phyloP scores from a whole-genome alignment of 2,888 invertebrate species.

The Branchellion lobata region DNA sequence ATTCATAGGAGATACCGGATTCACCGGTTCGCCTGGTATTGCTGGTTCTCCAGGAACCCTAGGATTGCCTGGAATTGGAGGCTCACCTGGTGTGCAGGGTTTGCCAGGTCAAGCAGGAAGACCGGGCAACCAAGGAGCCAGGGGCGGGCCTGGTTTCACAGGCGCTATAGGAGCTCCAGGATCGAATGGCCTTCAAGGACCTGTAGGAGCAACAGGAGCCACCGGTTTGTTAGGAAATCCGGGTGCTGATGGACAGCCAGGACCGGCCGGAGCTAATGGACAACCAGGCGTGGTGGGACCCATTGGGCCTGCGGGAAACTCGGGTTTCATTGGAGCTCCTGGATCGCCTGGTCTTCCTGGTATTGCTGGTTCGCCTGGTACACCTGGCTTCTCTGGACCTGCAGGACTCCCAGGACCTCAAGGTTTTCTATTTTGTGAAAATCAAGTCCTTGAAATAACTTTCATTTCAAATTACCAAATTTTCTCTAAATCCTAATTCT shows the following conservation, averaged over 20 bases:
- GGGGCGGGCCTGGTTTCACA: constrained; percentile 35
- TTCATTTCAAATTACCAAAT: too few relatives aligned
- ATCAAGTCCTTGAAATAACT: too few relatives aligned
- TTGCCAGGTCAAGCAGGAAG: not conserved
- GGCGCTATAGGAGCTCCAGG: constrained; percentile 40
- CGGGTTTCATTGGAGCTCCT: not conserved
- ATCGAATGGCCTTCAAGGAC: not conserved
- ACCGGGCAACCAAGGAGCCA: constrained; percentile 44
- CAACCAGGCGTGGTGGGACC: constrained; percentile 6
- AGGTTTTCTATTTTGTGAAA: not conserved
- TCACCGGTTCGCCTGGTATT: constrained; percentile 41
- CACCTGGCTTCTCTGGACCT: not conserved
- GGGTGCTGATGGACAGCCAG: not conserved
- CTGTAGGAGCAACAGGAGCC: constrained; percentile 1
- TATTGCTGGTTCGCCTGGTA: constrained; percentile 11
- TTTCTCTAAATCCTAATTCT: too few relatives aligned
- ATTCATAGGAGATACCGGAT: constrained; percentile 41
- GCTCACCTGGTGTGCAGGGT: not conserved
- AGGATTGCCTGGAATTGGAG: constrained; percentile 37
- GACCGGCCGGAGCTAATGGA: constrained; percentile 12
- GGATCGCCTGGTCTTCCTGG: constrained; percentile 2
- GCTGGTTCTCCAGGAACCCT: constrained; percentile 21
- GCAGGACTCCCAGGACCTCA: constrained; percentile 3
- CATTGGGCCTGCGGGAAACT: not conserved
- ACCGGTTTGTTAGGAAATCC: not conserved